A percentile compares a stretch with the other conserved stretches of the same genome.
Conservation (phyloP, 2,113 vertebrate species). For the Microcebus jonahi region DNA sequence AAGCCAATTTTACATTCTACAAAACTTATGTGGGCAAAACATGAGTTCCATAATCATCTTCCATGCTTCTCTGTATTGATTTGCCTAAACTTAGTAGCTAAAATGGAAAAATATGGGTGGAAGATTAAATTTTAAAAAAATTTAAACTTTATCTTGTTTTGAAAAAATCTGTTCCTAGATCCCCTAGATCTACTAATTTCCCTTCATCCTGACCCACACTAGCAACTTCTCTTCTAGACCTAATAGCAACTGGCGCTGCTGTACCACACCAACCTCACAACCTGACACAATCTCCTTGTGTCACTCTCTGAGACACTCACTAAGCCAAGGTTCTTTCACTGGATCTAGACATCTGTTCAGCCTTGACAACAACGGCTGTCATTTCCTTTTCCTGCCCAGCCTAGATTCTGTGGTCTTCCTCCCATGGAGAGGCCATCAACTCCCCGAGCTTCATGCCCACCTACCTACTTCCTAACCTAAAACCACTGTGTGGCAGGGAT, state of each 20-base stretch:
- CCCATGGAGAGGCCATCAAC: not conserved
- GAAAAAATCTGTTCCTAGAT: not conserved
- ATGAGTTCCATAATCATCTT: constrained; percentile 9
- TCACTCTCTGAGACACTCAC: not conserved
- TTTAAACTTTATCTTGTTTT: not conserved
- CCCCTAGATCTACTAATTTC: not conserved
- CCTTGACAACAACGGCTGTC: not conserved
- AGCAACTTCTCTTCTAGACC: not conserved
- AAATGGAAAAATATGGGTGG: not conserved
- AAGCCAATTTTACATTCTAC: constrained; percentile 8
- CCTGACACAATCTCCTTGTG: not conserved
- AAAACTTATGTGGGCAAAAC: constrained; percentile 9
- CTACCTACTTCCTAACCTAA: not conserved
- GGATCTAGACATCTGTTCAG: not conserved
- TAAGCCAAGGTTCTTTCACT: not conserved
- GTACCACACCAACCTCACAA: not conserved
- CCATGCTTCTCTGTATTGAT: not conserved
- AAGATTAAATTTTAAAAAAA: not conserved
- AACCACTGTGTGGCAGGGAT: not conserved
- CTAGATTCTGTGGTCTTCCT: not conserved
- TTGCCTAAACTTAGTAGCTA: constrained; percentile 12
- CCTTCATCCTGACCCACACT: not conserved
- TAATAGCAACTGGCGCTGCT: not conserved
- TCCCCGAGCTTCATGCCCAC: not conserved
- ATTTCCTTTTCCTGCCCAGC: not conserved